A percentile compares a stretch with the other conserved stretches of the same genome.
These are phyloP conservation scores for Dicerorhinus sumatrensis DNA, from an alignment of 2,113 vertebrate genomes.

Conservation along the genomic window DNA sequence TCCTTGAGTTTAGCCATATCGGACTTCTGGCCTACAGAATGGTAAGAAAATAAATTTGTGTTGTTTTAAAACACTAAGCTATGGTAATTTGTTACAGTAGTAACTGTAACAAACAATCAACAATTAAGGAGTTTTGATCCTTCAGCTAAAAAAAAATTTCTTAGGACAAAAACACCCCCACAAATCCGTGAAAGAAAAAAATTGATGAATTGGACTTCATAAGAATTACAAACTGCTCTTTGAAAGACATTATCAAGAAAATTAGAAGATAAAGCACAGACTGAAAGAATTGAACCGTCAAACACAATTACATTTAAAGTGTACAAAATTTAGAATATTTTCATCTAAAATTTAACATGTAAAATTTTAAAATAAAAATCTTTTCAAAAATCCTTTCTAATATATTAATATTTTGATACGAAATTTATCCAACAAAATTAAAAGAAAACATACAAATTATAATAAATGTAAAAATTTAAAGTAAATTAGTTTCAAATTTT, in stretches of 20 bases:
- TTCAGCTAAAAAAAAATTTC: no score
- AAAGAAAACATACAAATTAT: background rate
- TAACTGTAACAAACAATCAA: no score
- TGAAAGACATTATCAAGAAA: no score
- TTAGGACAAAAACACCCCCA: no score
- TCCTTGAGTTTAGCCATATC: background rate
- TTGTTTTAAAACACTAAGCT: background rate
- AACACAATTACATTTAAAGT: background rate
- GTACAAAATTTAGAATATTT: background rate
- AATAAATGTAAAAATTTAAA: background rate
- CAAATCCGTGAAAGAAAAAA: no score
- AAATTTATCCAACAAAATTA: background rate
- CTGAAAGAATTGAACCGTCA: background rate
- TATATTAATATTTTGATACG: background rate
- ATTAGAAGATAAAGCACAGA: no score
- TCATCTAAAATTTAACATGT: background rate
- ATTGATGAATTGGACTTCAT: no score
- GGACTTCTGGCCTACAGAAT: background rate
- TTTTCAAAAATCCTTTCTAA: conserved; percentile 17
- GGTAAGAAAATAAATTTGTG: background rate
- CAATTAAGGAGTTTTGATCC: no score
- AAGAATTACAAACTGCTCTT: no score
- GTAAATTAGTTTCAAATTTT: conserved; percentile 21
- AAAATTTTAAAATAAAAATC: background rate
- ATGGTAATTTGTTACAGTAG: background rate